Base-by-base conservation (phyloP, 1,140 invertebrate genomes). In the Zaprionus camerounensis region DNA sequence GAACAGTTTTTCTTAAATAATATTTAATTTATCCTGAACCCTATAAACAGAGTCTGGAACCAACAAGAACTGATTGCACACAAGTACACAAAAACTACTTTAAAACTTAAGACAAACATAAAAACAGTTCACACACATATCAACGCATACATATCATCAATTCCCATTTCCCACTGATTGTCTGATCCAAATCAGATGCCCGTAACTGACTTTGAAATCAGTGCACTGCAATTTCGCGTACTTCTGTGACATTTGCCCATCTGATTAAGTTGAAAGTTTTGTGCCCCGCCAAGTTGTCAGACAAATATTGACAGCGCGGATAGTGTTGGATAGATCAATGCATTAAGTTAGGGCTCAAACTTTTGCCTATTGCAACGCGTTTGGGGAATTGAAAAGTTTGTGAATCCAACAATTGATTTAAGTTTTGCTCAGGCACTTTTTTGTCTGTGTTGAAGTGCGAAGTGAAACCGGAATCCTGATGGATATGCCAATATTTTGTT, bases 251-350 rank as follows among this genome's bases (percentile, higher is more conserved):
- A 86, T 56, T 86, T 44, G 63, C 69, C 69, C 76, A 78, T 24
- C 83, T 87, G 83, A 87, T 87, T 87, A 82, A 82, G 82, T 82
- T 82, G 73, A 82, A 87, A 87, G 74, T 80, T 87, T 80, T 26
- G 41, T 24, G 56, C 12, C 20, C 73, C 70, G 65, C 49, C 66
- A 85, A 87, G 77, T 87, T 83, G 78, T 86, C 84, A 83, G 77
- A 78, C 80, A 83, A 87, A 87, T 87, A 87, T 87, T 87, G 83
- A 80, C 78, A 70, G 55, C 61, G n/a, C n/a, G 7, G 12, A 11
- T 34, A 34, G 38, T 53, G 55, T 53, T 53, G 66, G 65, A 87
- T 83, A 87, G 83, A 87, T 82, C 83, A 87, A 87, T 87, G 83
- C 83, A 86, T 87, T 86, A 73, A 82, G 74, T 81, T 75, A 57